These are phyloP conservation scores for Gorsachius goisagi DNA, from an alignment of 2,113 vertebrate genomes.

Conservation along the genomic window DNA sequence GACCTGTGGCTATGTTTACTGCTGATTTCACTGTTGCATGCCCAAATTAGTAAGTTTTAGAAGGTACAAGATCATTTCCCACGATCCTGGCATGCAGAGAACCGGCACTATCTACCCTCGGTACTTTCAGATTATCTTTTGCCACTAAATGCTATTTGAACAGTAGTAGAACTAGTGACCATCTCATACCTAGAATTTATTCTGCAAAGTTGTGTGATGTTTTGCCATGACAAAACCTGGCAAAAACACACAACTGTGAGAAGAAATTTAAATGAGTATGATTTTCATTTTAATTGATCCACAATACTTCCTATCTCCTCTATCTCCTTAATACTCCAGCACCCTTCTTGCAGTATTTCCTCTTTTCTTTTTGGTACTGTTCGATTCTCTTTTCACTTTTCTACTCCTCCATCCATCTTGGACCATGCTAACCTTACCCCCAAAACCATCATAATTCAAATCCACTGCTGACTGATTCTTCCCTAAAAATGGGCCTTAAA, in stretches of 20 bases:
- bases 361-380: neutral
- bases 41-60: neutral
- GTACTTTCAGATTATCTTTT: neutral
- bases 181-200: neutral
- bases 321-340: neutral
- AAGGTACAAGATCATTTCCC: neutral
- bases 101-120: neutral
- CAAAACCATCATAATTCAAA: neutral
- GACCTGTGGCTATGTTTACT: neutral
- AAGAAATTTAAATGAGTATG: neutral
- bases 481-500: neutral
- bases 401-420: neutral
- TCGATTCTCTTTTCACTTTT: neutral
- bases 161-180: neutral
- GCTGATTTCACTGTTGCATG: neutral
- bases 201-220: neutral
- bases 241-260: neutral
- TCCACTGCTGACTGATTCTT: neutral
- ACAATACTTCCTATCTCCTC: neutral
- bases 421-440: neutral
- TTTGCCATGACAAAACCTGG: neutral
- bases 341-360: neutral
- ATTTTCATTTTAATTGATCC: neutral
- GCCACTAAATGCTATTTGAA: neutral
- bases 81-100: neutral